Evolutionary conservation across 2,113 vertebrate genomes (phyloP), one percentile per base, ranked within the genome.

Genomic region (Chaenocephalus aceratus): DNA sequence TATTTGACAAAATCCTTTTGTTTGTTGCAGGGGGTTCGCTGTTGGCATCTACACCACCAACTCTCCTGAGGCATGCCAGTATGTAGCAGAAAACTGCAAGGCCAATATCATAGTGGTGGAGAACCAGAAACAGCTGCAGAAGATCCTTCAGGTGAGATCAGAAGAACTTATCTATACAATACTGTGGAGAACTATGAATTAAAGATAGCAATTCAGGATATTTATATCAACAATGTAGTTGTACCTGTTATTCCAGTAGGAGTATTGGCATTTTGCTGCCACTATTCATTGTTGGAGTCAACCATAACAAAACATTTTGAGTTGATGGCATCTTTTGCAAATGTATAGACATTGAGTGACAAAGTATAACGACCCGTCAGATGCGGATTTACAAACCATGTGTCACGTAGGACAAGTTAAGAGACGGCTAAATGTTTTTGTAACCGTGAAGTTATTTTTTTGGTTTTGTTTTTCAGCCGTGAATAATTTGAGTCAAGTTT

Each of bases 31-130:
- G 2, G 98, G 98, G 0, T 93, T 99, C 66, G 96, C 96, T 7
- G 97, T 98, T 46, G 97, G 98, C 2, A 96, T 99, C 94, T 99
- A 99, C 63, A 95, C 96, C 26, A 99, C 98, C 62, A 99, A 96
- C 93, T 97, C 97, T 0, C 86, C 97, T 0, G 97, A 98, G 0
- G 97, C 97, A 0, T 99, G 97, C 60, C 94, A 95, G 12, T 97
- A 97, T 0, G 92, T 97, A 5, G 97, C 97, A 10, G 91, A 95
- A 6, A 96, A 97, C 76, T 96, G 95, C 77, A 93, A 90, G 58
- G 96, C 97, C 44, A 96, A 97, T 0, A 0, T 99, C 54, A 69
- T 99, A 0, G 93, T 99, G 79, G 96, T 98, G 92, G 97, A 98
- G 82, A 98, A 99, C 66, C 89, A 97, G 15, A 96, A 95, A 51